Conservation (phyloP, 1,140 invertebrate genomes). For the Cryptotermes secundus region DNA sequence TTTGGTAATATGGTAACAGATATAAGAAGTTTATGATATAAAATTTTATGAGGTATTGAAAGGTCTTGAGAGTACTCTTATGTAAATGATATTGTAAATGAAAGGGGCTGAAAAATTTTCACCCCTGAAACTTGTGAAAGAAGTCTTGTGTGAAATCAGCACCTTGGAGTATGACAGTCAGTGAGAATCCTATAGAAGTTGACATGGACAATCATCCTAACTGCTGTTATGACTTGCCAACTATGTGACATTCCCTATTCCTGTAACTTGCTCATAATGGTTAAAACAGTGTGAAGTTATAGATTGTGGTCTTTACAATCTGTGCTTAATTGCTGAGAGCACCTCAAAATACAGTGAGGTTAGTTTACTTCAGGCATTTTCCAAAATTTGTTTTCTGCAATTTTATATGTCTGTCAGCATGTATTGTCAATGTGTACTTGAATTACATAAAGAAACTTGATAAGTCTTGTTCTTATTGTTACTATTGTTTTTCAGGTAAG, state of each 20-base stretch:
- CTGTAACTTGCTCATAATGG: neutral
- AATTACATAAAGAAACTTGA: too few species aligned
- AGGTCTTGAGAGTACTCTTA: neutral
- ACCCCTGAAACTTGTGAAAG: neutral
- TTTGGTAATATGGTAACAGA: slow-evolving; percentile 1
- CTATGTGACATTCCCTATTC: neutral
- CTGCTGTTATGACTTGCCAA: neutral
- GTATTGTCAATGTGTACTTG: too few species aligned
- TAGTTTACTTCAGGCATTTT: too few species aligned
- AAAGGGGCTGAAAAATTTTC: neutral
- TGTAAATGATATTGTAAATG: neutral
- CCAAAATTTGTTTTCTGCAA: too few species aligned
- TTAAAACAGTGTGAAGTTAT: neutral
- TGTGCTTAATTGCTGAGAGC: too few species aligned
- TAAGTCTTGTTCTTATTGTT: too few species aligned
- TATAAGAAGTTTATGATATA: neutral
- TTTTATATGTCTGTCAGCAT: too few species aligned
- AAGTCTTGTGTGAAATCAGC: neutral
- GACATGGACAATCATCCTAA: neutral
- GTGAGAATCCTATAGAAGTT: neutral
- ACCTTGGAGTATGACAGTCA: neutral
- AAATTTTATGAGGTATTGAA: slow-evolving; percentile 13
- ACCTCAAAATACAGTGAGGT: too few species aligned
- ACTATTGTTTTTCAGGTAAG: too few species aligned
- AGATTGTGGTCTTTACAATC: too few species aligned